Evolutionary conservation across 2,113 vertebrate genomes (phyloP), one percentile per base, ranked within the genome.

Genomic region (Redunca redunca): DNA sequence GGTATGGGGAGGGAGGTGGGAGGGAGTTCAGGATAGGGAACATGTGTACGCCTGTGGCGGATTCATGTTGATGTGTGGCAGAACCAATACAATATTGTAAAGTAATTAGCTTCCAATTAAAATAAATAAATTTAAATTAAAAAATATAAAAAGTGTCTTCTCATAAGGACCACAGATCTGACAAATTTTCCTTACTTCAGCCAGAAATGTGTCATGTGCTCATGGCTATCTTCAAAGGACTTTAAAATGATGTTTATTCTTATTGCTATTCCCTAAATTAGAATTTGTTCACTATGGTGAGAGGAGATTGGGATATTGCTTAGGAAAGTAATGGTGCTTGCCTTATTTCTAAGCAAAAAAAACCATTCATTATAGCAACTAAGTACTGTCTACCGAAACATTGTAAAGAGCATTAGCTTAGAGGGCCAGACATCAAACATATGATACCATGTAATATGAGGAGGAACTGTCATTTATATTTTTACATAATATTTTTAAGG

Each of bases 21-120:
- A 57, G 10, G 4, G 9, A 4, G 23, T 58, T 58, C 57, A 58
- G 57, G 10, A 26, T 58, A 9, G 55, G 53, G 57, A 58, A 58
- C 23, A 58, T 4, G 2, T 58, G 23, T 58, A 26, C 0, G 3
- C 57, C 23, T 58, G 57, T 58, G 57, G 57, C 0, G 0, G 10
- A 58, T 25, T 58, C 4, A 58, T 11, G 57, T 58, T 58, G 57
- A 58, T 58, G 57, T 58, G 57, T 58, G 57, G 4, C 57, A 58
- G 57, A 26, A 58, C 9, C 10, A 58, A 58, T 11, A 58, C 57
- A 58, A 26, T 26, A 58, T 26, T 58, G 25, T 26, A 58, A 58
- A 58, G 57, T 58, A 58, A 26, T 26, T 58, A 58, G 25, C 57
- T 58, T 58, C 57, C 57, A 58, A 58, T 58, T 26, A 58, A 55